Evolutionary conservation across 2,797 vertebrate species (phyloP), one percentile per base, ranked within the genome.

Genomic region (Etheostoma perlongum): DNA sequence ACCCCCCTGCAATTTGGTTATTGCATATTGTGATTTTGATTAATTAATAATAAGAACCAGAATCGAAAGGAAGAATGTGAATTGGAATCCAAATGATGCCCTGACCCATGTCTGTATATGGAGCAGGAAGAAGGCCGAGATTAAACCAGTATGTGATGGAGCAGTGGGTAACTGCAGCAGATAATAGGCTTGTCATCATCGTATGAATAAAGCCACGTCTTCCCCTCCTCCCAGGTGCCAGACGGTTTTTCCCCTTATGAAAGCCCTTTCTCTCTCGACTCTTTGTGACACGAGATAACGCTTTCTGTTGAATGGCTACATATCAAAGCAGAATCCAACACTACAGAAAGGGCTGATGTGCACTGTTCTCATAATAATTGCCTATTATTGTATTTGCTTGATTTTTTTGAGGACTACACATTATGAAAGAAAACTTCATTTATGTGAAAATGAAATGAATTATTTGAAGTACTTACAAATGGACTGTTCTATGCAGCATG

Each of bases 151-250:
- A 61, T 67, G 36, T 62, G 61, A 49, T 18, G 53, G 59, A 64
- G 65, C 71, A 12, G 51, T 33, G 63, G 47, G 47, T 67, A 61
- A 76, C 47, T 44, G 58, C 42, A 19, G 79, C 62, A 65, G 51
- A 82, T 70, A 62, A 58, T 46, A 1, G 0, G 3, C 49, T 55
- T 27, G n/a, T 67, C 74, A 68, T 61, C 15, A 47, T 12, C 48
- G 14, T 69, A 16, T 68, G 58, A 75, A 85, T 67, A 30, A 36
- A 78, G 27, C 27, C 25, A 21, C 66, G 54, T 68, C 21, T 71
- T 46, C 15, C n/a, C 19, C 4, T 58, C 58, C 42, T 19, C 8
- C 4, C 19, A 11, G 53, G 44, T 40, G 66, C 42, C 46, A 3
- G 71, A 54, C 62, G 25, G 46, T 70, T 79, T 72, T 57, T 70